These are phyloP conservation scores for Fabriciana adippe DNA, from an alignment of 2,888 invertebrate genomes.

Conservation along the genomic window DNA sequence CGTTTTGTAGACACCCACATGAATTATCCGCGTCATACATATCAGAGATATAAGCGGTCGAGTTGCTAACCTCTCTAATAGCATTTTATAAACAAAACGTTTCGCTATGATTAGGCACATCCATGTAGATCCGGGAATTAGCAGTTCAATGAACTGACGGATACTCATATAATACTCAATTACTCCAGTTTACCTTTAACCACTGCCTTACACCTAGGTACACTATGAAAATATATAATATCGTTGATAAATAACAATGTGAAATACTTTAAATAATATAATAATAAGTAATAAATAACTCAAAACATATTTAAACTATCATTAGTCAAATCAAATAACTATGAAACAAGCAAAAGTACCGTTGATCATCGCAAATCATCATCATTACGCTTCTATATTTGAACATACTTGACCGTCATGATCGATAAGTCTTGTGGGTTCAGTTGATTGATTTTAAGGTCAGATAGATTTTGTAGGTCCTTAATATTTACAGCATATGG, in stretches of 20 bases:
- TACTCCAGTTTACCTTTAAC: slow-evolving; percentile 3
- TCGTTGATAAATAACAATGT: not conserved
- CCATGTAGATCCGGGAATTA: slow-evolving; percentile 47
- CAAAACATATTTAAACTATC: not conserved
- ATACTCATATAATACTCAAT: slow-evolving; percentile 9
- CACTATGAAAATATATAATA: not conserved
- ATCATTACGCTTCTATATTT: slow-evolving; percentile 49
- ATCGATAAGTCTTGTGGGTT: slow-evolving; percentile 37
- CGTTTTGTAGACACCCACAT: slow-evolving; percentile 31
- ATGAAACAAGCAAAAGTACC: slow-evolving; percentile 51
- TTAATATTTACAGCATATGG: not conserved
- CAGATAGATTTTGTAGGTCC: slow-evolving; percentile 11
- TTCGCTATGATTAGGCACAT: slow-evolving; percentile 44
- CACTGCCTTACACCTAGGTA: not conserved
- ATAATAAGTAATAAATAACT: not conserved
- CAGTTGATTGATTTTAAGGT: slow-evolving; percentile 28
- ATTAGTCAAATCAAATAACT: not conserved
- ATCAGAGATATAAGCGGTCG: slow-evolving; percentile 44
- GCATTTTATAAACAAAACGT: slow-evolving; percentile 41
- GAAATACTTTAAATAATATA: not conserved
- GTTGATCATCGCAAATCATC: slow-evolving; percentile 56
- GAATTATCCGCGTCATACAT: slow-evolving; percentile 31
- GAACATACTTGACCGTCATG: slow-evolving; percentile 40
- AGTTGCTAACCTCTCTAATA: slow-evolving; percentile 42
- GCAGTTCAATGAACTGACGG: slow-evolving; percentile 46